These are phyloP conservation scores for Lingula anatina DNA, from an alignment of 2,888 invertebrate genomes.

Conservation along the genomic window DNA sequence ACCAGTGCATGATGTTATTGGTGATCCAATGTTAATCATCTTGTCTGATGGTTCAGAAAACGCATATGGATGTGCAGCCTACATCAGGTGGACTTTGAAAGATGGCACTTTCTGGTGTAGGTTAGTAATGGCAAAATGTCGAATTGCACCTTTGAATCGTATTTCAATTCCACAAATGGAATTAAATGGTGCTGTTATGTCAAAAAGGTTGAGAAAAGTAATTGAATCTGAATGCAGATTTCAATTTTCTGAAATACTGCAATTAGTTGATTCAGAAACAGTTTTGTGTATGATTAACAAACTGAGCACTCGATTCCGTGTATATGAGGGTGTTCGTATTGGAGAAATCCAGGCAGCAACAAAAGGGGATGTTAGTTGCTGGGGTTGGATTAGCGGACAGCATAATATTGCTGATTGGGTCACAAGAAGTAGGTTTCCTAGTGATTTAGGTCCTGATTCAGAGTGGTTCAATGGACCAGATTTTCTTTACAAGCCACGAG, in stretches of 20 bases:
- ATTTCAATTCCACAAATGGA: conserved; percentile 1
- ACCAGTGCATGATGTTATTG: neutral
- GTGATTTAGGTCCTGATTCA: neutral
- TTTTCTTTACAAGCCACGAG: neutral
- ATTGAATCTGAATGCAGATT: neutral
- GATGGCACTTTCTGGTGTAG: neutral
- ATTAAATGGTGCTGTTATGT: conserved; percentile 2
- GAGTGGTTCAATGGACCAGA: neutral
- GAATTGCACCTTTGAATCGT: conserved; percentile 2
- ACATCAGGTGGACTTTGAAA: neutral
- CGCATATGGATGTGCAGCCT: neutral
- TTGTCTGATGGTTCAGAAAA: neutral
- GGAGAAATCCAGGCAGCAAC: conserved; percentile 3
- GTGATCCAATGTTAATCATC: neutral
- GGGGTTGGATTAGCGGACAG: conserved; percentile 2
- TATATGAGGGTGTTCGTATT: conserved; percentile 2
- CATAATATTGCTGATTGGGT: neutral
- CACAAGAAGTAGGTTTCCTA: neutral
- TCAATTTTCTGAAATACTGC: neutral
- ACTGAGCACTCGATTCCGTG: conserved; percentile 1
- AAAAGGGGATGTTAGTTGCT: neutral
- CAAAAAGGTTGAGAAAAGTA: conserved; percentile 1
- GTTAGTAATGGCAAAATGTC: conserved; percentile 2
- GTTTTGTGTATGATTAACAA: conserved; percentile 2
- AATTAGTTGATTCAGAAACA: conserved; percentile 3